Base-by-base conservation (phyloP, 2,888 invertebrate genomes). In the Steromphala cineraria region DNA sequence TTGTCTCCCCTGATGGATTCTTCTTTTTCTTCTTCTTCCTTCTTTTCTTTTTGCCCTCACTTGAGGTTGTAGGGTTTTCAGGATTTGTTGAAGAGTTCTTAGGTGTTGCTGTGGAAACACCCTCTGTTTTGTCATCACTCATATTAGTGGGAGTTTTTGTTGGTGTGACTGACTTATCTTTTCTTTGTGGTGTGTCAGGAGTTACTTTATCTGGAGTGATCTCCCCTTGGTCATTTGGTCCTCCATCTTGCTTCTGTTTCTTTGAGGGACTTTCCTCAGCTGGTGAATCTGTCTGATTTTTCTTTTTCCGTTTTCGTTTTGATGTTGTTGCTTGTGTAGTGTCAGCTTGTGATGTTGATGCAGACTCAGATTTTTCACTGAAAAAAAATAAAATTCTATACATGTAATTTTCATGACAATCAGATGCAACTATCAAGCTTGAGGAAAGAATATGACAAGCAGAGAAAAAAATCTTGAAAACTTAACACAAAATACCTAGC, bases 1-100 rank as follows among this genome's bases (percentile, higher is more conserved):
- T 17, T 28, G 17, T 24, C 24, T 28, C 62, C 24, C 28, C 62
- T 62, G 31, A 28, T n/a, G 19, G 19, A 17, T 36, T 36, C 40
- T 71, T 36, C 46, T 17, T 31, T n/a, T 71, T 40, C 53, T 53
- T 75, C 17, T 53, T 78, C 53, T 79, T 78, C 52, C 74, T 78
- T 81, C 80, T 81, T 75, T 79, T 83, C 28, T 81, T 81, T 55
- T 78, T 81, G 67, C n/a, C 75, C 21, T 82, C 79, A 53, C 77
- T 56, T 40, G 55, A 46, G 46, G 46, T 5, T 46, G 46, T 46
- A 10, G 46, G 46, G 46, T 46, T 46, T 46, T 7, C 24, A 24
- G 56, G 1, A 10, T 13, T 55, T 40, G 4, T 36, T 52, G 17
- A 19, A 36, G 46, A 77, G 52, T 62, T 75, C 53, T 19, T 28